phyloP scores from a whole-genome alignment of 2,113 vertebrate species.

The Tautogolabrus adspersus region DNA sequence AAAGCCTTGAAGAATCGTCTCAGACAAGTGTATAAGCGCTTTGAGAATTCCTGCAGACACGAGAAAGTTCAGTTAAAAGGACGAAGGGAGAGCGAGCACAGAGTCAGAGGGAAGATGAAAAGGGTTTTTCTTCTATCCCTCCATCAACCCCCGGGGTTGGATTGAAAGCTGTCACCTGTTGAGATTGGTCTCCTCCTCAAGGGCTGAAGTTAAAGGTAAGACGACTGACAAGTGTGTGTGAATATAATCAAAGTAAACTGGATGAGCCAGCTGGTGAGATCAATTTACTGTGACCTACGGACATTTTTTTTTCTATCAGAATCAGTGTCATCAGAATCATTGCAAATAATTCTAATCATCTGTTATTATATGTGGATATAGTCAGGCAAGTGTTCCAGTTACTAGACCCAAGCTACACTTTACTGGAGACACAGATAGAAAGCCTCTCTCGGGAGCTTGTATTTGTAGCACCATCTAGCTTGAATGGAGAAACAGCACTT shows the following conservation, averaged over 20 bases:
- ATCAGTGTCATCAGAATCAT: conserved; percentile 35
- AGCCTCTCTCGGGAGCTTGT: conserved; percentile 23
- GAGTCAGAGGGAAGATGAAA: conserved; percentile 52
- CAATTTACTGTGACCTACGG: conserved; percentile 30
- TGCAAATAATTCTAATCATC: conserved; percentile 18
- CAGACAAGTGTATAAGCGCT: conserved; percentile 24
- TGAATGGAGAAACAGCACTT: conserved; percentile 26
- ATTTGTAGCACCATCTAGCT: background rate
- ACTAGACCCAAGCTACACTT: conserved; percentile 28
- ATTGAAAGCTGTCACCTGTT: conserved; percentile 65
- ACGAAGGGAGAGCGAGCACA: background rate
- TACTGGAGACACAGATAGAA: conserved; percentile 31
- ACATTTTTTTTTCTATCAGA: conserved; percentile 15
- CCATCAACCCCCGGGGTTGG: conserved; percentile 38
- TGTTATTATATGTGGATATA: conserved; percentile 5
- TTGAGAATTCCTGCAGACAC: conserved; percentile 26
- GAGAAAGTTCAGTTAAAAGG: conserved; percentile 25
- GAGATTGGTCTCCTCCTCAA: conserved; percentile 38
- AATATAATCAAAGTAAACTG: conserved; percentile 37
- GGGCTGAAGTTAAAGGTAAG: conserved; percentile 31
- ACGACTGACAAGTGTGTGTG: conserved; percentile 27
- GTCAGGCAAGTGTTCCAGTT: conserved; percentile 7
- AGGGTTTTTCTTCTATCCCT: conserved; percentile 45
- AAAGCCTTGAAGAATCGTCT: conserved; percentile 40
- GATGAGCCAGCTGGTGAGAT: conserved; percentile 16